A percentile compares a stretch with the other conserved stretches of the same genome.
phyloP scores from a whole-genome alignment of 2,797 vertebrate genomes.

The Calcarius lapponicus region DNA sequence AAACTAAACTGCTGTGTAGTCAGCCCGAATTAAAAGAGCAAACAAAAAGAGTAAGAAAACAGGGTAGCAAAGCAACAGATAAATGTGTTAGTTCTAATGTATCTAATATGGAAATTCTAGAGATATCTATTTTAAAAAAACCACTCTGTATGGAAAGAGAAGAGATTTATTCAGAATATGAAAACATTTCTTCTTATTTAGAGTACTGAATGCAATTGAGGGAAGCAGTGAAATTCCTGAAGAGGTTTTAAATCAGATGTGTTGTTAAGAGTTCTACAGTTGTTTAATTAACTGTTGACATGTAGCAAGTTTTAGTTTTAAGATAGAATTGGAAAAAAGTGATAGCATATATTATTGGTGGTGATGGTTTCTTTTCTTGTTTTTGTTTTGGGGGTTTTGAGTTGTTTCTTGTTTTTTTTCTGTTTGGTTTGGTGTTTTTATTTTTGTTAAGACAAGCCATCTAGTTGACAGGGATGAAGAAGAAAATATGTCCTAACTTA shows the following conservation, averaged over 20 bases:
- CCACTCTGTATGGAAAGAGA: not conserved
- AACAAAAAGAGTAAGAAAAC: not conserved
- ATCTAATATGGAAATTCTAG: not conserved
- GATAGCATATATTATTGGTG: not conserved
- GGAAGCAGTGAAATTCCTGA: not conserved
- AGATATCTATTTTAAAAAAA: not conserved
- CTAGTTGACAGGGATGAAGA: not conserved
- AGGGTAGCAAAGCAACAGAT: not conserved
- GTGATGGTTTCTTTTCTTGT: not conserved
- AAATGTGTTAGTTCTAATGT: not conserved
- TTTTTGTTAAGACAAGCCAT: not conserved
- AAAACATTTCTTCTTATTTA: not conserved
- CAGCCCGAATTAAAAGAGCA: not conserved
- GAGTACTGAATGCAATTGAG: not conserved
- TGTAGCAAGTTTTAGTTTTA: not conserved
- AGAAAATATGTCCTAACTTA: not conserved
- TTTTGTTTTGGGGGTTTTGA: not conserved
- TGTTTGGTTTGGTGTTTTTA: not conserved
- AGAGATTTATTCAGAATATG: not conserved
- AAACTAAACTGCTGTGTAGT: not conserved
- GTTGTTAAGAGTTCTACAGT: not conserved
- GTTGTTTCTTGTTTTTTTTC: not conserved
- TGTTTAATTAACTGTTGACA: not conserved
- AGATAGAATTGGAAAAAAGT: not conserved
- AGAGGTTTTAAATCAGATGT: not conserved